Base-by-base conservation (phyloP, 2,797 vertebrate species). In the Periparus ater region DNA sequence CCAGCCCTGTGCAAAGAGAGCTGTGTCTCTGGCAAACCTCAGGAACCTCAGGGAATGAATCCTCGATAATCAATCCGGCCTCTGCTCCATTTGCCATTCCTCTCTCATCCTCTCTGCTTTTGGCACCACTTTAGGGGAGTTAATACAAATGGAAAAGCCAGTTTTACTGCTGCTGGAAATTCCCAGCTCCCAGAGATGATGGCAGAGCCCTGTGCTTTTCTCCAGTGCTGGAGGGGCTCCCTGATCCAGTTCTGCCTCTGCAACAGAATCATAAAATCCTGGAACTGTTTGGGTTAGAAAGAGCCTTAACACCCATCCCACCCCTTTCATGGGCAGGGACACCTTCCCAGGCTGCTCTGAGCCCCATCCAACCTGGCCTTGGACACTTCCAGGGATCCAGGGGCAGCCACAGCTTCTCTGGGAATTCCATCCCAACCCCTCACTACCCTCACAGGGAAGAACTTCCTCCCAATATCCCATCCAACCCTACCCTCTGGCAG, bases 31-130 rank as follows among this genome's bases (percentile, higher is more conserved):
- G 92, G 93, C 94, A 87, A 93, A 88, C 88, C 94, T 92, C 86
- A 63, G 48, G 54, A 75, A 86, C 91, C 95, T 94, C 54, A 11
- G 94, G 90, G 95, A 95, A 95, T 86, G 89, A 96, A 96, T 91
- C 89, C 88, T 96, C 61, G 5, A 79, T 88, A 95, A 97, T 96
- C 96, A 82, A 94, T 96, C 80, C 9, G 17, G 86, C 84, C 67
- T 91, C 91, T 34, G 40, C 58, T 81, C 87, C 82, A 91, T 84
- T 90, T 91, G 76, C 87, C 57, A 93, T 86, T 87, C 91, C 70
- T 65, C 68, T 81, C 94, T 95, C 83, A 7, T 94, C 70, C 30
- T 2, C 81, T 32, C 85, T 36, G 34, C 81, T 57, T 88, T 96
- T 95, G 94, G 83, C 66, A 40, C 50, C 84, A 85, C 89, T 96